Evolutionary conservation across 2,888 invertebrate genomes (phyloP), one percentile per base, ranked within the genome.

Genomic region (Heliconius charithonia): DNA sequence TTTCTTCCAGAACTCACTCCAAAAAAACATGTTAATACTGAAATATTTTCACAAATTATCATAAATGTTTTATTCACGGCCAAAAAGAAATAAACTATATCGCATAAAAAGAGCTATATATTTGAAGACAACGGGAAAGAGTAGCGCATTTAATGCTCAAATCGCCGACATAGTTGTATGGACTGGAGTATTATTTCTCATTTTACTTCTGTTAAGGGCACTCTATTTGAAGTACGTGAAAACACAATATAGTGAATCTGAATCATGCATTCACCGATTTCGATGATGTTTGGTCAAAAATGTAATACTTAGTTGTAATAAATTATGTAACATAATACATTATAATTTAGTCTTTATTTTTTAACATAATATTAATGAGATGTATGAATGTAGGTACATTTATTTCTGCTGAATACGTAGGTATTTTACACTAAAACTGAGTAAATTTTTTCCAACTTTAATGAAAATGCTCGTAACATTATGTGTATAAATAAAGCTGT

Each of bases 51-150:
- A 41, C 63, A 19, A 72, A 29, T 37, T 32, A 69, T 16, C 19
- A 76, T 79, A 81, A 84, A 87, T 88, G 85, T 84, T 83, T 81
- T 72, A 69, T 25, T 79, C 81, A 27, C 77, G 77, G 72, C 81
- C 65, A 22, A 86, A 81, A 56, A 77, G 77, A 56, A 84, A 80
- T 27, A 83, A 79, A 32, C 75, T 86, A 4, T 81, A 84, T 72
- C 85, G 84, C 12, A 75, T 88, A 27, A 87, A 86, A 73, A 83
- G 83, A 77, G 80, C 83, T 1, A 83, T 87, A 10, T 85, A 85
- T 69, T 71, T 85, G 76, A 83, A 79, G n/a, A 83, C 83, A 0
- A 79, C 78, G 0, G 80, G 78, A 1, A 73, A 79, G 9, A 77
- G 59, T 1, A 22, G 75, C 0, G n/a, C 74, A 0, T 69, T 82